A percentile compares a stretch with the other conserved stretches of the same genome.
Conservation (phyloP, 2,113 vertebrate species). For the Hemicordylus capensis region DNA sequence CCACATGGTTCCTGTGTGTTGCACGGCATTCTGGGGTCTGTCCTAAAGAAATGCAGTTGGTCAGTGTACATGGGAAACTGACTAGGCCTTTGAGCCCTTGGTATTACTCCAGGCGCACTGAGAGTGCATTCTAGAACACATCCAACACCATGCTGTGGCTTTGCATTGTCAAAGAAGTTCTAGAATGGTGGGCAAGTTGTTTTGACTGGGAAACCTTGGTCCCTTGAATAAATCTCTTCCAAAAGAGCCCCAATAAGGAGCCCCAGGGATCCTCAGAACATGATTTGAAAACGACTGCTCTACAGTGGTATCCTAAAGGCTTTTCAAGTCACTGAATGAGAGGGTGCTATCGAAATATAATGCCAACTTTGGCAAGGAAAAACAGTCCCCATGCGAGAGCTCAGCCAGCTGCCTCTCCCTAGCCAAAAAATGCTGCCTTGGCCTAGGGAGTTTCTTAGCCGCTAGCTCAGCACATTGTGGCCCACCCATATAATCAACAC, state of each 20-base stretch:
- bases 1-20: neutral
- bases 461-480: neutral
- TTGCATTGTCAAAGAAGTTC: neutral
- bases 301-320: neutral
- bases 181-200: neutral
- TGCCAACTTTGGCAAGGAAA: neutral
- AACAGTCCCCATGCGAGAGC: neutral
- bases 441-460: neutral
- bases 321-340: constrained; percentile 21
- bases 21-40: neutral
- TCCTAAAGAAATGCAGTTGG: neutral
- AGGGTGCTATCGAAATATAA: neutral
- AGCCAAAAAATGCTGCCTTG: neutral
- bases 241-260: neutral
- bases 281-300: neutral
- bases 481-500: neutral
- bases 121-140: neutral
- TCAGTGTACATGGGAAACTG: too few species aligned
- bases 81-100: neutral
- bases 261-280: neutral
- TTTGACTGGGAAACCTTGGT: neutral
- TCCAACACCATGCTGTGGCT: neutral
- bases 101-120: neutral
- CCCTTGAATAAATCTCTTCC: neutral
- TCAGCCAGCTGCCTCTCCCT: neutral